A percentile compares a stretch with the other conserved stretches of the same genome.
Conservation (phyloP, 1,140 invertebrate species). For the Eriosoma lanigerum region DNA sequence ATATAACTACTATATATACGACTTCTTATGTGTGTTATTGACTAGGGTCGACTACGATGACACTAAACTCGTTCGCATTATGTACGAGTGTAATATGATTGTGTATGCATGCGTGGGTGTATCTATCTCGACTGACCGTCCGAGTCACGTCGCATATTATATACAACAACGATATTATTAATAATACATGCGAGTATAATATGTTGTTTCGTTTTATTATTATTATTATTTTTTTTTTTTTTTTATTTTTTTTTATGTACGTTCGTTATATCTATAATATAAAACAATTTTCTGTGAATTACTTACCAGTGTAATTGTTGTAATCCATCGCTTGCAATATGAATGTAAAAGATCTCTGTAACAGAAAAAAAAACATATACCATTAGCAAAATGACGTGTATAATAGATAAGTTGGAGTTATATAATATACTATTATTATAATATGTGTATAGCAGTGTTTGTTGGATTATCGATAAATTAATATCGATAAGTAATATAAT, state of each 20-base stretch:
- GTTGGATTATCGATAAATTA: too few species aligned
- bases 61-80: conserved; percentile 3
- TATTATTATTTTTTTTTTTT: too few species aligned
- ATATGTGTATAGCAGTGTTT: too few species aligned
- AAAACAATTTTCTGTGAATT: too few species aligned
- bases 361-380: conserved; percentile 58
- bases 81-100: not conserved
- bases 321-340: conserved; percentile 87
- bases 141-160: conserved; percentile 22
- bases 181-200: too few species aligned
- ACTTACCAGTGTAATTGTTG: conserved; percentile 64
- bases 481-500: too few species aligned
- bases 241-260: too few species aligned
- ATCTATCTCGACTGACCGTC: not conserved
- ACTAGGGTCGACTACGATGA: conserved; percentile 22
- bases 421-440: too few species aligned
- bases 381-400: not conserved
- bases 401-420: too few species aligned
- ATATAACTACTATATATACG: too few species aligned
- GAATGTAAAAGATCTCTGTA: conserved; percentile 87
- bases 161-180: not conserved
- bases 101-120: not conserved
- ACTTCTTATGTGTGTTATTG: not conserved
- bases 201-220: not conserved
- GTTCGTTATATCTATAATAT: not conserved